Conservation (phyloP, 2,797 vertebrate genomes). For the Melanotaenia trifasciata region DNA sequence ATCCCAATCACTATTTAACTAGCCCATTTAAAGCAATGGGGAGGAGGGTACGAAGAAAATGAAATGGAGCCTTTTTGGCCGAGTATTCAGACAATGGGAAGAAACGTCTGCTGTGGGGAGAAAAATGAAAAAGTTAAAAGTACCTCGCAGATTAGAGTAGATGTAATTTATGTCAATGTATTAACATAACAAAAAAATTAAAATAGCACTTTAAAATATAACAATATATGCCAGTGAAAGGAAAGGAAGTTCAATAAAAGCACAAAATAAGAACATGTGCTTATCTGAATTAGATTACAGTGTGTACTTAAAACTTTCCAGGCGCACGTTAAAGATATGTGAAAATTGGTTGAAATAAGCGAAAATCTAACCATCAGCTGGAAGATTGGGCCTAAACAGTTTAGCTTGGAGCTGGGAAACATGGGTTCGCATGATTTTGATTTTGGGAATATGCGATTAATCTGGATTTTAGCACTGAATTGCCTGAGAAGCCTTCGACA, state of each 20-base stretch:
- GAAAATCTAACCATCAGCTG: neutral
- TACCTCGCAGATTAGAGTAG: neutral
- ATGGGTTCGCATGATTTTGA: neutral
- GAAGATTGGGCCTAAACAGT: neutral
- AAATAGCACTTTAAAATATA: neutral
- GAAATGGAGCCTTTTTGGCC: neutral
- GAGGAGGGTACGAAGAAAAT: constrained; percentile 13
- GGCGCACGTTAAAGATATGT: no score
- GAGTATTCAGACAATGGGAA: constrained; percentile 8
- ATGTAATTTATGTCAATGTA: neutral
- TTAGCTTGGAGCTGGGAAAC: no score
- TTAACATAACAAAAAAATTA: neutral
- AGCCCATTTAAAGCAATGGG: constrained; percentile 16
- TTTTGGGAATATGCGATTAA: neutral
- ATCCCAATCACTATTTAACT: constrained; percentile 71
- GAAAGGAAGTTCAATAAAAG: no score
- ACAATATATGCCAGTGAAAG: no score
- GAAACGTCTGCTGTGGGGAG: neutral
- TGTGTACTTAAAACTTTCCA: no score
- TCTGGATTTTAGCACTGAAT: no score
- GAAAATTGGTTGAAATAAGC: no score
- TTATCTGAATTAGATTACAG: no score
- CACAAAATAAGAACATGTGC: no score
- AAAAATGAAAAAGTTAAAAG: neutral
- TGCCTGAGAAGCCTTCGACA: neutral